Evolutionary conservation across 2,888 invertebrate genomes (phyloP), one percentile per base, ranked within the genome.

Genomic region (Electrophaes corylata): DNA sequence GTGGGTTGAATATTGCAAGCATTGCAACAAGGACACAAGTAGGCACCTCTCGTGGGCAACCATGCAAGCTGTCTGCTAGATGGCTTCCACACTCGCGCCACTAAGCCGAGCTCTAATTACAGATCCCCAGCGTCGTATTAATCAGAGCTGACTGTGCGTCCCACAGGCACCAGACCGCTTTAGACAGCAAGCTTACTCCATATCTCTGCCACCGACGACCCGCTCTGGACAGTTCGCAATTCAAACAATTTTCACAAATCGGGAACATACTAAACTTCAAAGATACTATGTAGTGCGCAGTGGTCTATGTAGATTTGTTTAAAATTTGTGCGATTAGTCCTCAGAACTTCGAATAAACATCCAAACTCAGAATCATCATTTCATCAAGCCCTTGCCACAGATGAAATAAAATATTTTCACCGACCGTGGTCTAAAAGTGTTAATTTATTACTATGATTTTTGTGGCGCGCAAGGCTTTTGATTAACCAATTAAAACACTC

Each of bases 111-210:
- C 51, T 48, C 57, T 63, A 63, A 66, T 66, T 66, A 66, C 57
- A 56, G 57, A 51, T 59, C 60, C 66, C 47, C 53, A 53, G 59
- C 51, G 55, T 19, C 64, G 59, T 56, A 63, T 66, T 66, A 64
- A 64, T 64, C 66, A 66, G 48, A 40, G 49, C 43, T 54, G 66
- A 57, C 62, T 54, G 31, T 19, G 53, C 49, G 46, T 60, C 58
- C 54, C 58, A 53, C 19, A 14, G 29, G 20, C 49, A 29, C n/a
- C 55, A 29, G 45, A 23, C 19, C 23, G 23, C n/a, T 3, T 1
- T 33, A 33, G 5, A 18, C 23, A 41, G 47, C 54, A 47, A 26
- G 47, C 6, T 35, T 18, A 33, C 31, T 43, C 8, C 31, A 19
- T 39, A 18, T 8, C 10, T 8, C 12, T 33, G 20, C 19, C 6